Evolutionary conservation across 2,888 invertebrate genomes (phyloP).

Genomic region (Gymnosoma rotundatum): DNA sequence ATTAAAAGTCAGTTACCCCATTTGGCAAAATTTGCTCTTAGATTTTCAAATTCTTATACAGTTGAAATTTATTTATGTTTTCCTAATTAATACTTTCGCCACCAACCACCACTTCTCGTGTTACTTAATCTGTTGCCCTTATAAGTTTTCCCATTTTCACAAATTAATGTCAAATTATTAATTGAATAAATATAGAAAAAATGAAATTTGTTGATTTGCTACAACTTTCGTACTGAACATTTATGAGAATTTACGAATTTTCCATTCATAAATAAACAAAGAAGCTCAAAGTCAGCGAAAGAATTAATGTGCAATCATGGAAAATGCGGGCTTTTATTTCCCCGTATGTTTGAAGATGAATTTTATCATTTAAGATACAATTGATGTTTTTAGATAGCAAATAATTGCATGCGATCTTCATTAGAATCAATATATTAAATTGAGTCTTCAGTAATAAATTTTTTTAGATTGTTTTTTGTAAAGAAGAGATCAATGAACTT

Average conservation of each 20-base stretch:
- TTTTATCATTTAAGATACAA: conserved; percentile 35
- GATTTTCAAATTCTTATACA: no score
- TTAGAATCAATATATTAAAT: conserved; percentile 2
- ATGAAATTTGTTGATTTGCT: conserved; percentile 49
- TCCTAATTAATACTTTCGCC: not conserved
- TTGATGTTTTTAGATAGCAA: conserved; percentile 41
- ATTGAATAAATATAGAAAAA: conserved; percentile 38
- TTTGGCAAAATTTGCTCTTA: no score
- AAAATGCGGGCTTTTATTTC: conserved; percentile 54
- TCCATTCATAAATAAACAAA: not conserved
- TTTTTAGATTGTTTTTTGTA: conserved; percentile 3
- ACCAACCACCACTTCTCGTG: conserved; percentile 15
- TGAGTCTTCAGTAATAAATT: conserved; percentile 12
- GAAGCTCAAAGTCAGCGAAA: conserved; percentile 1
- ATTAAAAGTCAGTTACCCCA: no score
- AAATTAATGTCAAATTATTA: conserved; percentile 65
- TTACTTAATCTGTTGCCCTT: conserved; percentile 50
- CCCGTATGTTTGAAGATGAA: conserved; percentile 17
- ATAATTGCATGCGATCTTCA: conserved; percentile 48
- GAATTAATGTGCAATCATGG: not conserved
- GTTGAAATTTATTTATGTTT: no score
- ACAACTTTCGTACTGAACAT: conserved; percentile 44
- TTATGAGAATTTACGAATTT: conserved; percentile 42
- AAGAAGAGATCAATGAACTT: conserved; percentile 36
- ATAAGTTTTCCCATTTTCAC: conserved; percentile 45